These are phyloP conservation scores for Limonius californicus DNA, from an alignment of 1,140 invertebrate genomes.

Conservation along the genomic window DNA sequence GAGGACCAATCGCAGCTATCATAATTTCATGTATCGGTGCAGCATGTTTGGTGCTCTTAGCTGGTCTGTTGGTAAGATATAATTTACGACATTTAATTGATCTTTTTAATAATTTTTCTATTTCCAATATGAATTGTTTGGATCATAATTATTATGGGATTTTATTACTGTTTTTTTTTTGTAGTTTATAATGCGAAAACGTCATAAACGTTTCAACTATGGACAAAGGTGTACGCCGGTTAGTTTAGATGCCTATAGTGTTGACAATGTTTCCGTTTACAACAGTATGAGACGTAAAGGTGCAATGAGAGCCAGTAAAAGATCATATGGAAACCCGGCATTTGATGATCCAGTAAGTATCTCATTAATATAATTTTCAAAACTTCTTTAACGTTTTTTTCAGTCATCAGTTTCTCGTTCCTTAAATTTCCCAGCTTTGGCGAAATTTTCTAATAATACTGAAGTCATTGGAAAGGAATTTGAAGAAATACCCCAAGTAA, in stretches of 20 bases:
- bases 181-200: conserved; percentile 67
- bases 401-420: conserved; percentile 67
- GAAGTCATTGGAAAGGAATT: conserved; percentile 75
- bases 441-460: conserved; percentile 68
- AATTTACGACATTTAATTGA: too few relatives aligned
- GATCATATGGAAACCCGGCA: conserved; percentile 87
- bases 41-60: conserved; percentile 57
- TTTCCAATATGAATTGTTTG: too few relatives aligned
- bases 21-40: conserved; percentile 53
- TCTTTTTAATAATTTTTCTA: too few relatives aligned
- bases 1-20: conserved; percentile 53
- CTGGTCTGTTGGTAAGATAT: conserved; percentile 60
- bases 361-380: background rate
- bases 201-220: conserved; percentile 64
- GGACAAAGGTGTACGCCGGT: conserved; percentile 83
- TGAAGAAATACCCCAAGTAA: conserved; percentile 69
- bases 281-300: conserved; percentile 69
- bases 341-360: conserved; percentile 80
- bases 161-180: conserved; percentile 32
- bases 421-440: conserved; percentile 69
- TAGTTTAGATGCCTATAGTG: conserved; percentile 80
- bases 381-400: too few relatives aligned
- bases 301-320: conserved; percentile 68
- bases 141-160: too few relatives aligned
- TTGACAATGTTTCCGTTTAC: conserved; percentile 84